A percentile compares a stretch with the other conserved stretches of the same genome.
Conservation (phyloP, 2,113 vertebrate genomes). For the Cacatua alba region DNA sequence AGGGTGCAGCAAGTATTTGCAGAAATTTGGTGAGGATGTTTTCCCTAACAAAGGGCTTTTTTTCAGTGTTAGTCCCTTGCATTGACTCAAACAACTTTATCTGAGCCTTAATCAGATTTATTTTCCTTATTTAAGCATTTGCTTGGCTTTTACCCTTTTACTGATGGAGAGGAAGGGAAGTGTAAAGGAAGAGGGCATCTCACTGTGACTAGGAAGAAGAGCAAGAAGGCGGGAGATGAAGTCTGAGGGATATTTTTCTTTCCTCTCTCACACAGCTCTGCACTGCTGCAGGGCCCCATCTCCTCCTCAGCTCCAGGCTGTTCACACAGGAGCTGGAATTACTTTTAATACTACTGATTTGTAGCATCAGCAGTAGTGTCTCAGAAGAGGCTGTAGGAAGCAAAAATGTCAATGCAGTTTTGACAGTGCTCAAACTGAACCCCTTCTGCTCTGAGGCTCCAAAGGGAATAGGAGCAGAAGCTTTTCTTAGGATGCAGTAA, state of each 20-base stretch:
- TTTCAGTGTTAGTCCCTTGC: not conserved
- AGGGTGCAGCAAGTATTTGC: not conserved
- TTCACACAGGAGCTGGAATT: not conserved
- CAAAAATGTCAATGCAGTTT: not conserved
- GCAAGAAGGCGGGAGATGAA: not conserved
- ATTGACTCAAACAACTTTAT: not conserved
- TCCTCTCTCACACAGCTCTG: not conserved
- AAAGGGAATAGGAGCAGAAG: not conserved
- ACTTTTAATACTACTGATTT: not conserved
- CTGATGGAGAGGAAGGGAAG: not conserved
- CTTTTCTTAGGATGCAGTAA: constrained; percentile 43
- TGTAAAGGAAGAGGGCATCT: not conserved
- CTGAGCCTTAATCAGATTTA: not conserved
- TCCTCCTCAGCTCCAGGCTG: not conserved
- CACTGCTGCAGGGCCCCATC: not conserved
- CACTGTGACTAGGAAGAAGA: not conserved
- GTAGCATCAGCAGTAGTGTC: not conserved
- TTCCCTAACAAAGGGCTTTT: not conserved
- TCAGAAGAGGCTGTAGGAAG: not conserved
- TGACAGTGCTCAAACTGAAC: not conserved
- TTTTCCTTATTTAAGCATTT: not conserved
- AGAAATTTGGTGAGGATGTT: not conserved
- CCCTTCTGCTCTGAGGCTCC: not conserved
- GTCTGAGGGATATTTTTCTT: not conserved
- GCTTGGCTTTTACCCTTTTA: not conserved